Base-by-base conservation (phyloP, 2,888 invertebrate species). In the Argynnis bischoffii region DNA sequence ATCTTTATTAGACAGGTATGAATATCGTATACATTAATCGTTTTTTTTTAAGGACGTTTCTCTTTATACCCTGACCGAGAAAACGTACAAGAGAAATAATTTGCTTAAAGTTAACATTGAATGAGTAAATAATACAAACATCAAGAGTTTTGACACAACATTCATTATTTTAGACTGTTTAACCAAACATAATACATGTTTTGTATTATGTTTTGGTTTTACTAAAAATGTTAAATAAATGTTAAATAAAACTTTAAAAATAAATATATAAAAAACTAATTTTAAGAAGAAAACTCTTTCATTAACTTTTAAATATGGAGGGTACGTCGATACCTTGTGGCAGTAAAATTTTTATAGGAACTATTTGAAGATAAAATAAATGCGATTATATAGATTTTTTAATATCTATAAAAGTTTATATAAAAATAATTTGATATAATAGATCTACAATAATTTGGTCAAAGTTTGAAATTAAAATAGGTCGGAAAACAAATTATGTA, bases 61-160 rank as follows among this genome's bases (percentile, higher is more conserved):
- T 67, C 61, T 46, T 51, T 51, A 21, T 63, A 56, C 63, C 67
- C 67, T 66, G 51, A 63, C 26, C 53, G 50, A 63, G 63, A 63
- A 53, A 63, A 63, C 63, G 51, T 31, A 5, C 21, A 15, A n/a
- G 26, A 14, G 51, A 35, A 55, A 57, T 46, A 67, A 63, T 59
- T 64, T 57, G 46, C 67, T 67, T 67, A 63, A 47, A 64, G n/a
- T 63, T 67, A 67, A 59, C 35, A 67, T 47, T 35, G 31, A 46
- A 46, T 26, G 14, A 14, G 53, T 56, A 57, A 26, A 47, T 46
- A 59, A 21, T 26, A 46, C 26, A 31, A 51, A 65, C 46, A 65
- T 65, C 56, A 14, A 65, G 8, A 47, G 51, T 65, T 46, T 46
- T 57, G 16, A 57, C 46, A 57, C 63, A 47, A 56, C 48, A 18